phyloP scores from a whole-genome alignment of 2,113 vertebrate species.

The Castor canadensis region DNA sequence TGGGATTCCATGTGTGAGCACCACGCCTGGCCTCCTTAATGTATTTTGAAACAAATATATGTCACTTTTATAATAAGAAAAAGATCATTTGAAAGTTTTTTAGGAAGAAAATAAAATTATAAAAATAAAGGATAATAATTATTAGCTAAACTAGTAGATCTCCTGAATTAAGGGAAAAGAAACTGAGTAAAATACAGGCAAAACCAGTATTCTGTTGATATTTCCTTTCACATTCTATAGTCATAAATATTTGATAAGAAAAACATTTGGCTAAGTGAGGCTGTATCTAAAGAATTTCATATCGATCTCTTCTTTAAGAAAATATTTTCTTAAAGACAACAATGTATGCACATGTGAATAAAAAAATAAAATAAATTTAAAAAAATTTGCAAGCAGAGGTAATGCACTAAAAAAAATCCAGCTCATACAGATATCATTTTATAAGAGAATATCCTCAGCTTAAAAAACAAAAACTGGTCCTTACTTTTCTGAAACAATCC shows the following conservation, averaged over 20 bases:
- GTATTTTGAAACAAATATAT: background rate
- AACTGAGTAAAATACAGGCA: constrained; percentile 3
- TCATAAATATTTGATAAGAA: background rate
- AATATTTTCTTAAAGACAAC: no score
- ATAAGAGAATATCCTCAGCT: no score
- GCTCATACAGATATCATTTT: background rate
- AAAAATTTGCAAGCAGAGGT: no score
- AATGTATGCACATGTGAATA: no score
- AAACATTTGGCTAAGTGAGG: background rate
- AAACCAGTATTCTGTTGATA: background rate
- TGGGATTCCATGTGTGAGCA: no score
- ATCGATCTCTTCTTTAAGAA: no score
- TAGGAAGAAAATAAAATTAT: background rate
- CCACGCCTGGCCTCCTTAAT: no score
- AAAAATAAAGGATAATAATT: background rate
- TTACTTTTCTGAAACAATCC: background rate
- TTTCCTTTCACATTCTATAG: constrained; percentile 17
- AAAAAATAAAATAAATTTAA: no score
- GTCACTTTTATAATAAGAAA: constrained; percentile 28
- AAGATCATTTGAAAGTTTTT: background rate
- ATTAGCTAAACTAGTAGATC: background rate
- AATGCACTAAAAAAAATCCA: background rate
- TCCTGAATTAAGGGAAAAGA: background rate
- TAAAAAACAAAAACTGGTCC: background rate
- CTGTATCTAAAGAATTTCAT: background rate